phyloP scores from a whole-genome alignment of 2,797 vertebrate species.

The Melanotaenia maccullochi region DNA sequence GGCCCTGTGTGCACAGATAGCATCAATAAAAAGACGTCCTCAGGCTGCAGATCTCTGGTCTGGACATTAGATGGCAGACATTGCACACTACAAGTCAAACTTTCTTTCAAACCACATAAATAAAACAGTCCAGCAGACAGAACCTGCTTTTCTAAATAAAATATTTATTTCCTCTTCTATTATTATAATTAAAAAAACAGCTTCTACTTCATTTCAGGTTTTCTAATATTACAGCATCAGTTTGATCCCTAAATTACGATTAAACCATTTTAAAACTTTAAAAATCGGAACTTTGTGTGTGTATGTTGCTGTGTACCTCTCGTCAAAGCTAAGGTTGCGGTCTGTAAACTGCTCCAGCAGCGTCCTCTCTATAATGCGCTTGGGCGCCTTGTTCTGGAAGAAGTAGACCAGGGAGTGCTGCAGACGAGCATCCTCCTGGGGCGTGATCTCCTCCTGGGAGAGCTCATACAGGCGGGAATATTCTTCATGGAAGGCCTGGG shows the following conservation, averaged over 20 bases:
- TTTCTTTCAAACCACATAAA: too few relatives aligned
- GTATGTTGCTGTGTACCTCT: conserved; percentile 82
- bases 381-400: conserved; percentile 93
- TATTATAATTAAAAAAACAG: too few relatives aligned
- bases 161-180: too few relatives aligned
- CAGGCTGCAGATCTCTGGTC: conserved; percentile 6
- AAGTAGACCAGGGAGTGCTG: conserved; percentile 95
- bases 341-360: conserved; percentile 96
- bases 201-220: too few relatives aligned
- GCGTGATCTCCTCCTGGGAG: conserved; percentile 87
- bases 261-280: too few relatives aligned
- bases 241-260: too few relatives aligned
- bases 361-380: conserved; percentile 91
- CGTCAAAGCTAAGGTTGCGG: conserved; percentile 96
- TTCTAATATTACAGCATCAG: too few relatives aligned
- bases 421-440: conserved; percentile 89
- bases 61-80: conserved; percentile 55
- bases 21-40: background rate
- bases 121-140: too few relatives aligned
- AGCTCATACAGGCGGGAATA: conserved; percentile 91
- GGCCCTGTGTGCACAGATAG: conserved; percentile 78
- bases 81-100: background rate
- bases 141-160: background rate
- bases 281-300: conserved; percentile 3
- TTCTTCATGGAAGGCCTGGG: conserved; percentile 94